These are phyloP conservation scores for Clepsis dumicolana DNA, from an alignment of 2,888 invertebrate genomes.

Conservation along the genomic window DNA sequence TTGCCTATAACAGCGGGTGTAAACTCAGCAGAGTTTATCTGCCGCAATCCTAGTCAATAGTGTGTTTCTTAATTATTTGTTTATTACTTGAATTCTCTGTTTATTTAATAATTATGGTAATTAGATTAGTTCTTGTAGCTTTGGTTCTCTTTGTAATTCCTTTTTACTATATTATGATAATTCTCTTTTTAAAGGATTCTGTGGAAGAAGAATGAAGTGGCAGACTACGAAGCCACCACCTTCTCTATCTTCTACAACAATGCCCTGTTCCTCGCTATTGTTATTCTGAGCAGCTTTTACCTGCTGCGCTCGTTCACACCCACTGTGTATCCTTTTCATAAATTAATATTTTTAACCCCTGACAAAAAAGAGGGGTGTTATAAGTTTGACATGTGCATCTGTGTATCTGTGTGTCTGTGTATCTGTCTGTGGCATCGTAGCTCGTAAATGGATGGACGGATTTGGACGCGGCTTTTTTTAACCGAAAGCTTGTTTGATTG, in stretches of 20 bases:
- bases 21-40: too few species aligned
- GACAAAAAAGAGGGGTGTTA: too few species aligned
- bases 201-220: slow-evolving; percentile 99
- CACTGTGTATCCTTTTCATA: slow-evolving; percentile 90
- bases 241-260: slow-evolving; percentile 99
- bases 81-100: not conserved
- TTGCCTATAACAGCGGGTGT: too few species aligned
- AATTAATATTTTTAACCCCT: not conserved
- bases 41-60: not conserved
- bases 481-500: too few species aligned
- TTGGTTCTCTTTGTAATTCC: not conserved
- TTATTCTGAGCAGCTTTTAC: slow-evolving; percentile 98
- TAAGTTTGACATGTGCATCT: too few species aligned
- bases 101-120: too few species aligned
- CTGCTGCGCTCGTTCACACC: slow-evolving; percentile 95
- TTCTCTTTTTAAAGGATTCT: slow-evolving; percentile 89
- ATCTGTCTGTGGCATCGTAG: too few species aligned
- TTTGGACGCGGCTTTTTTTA: too few species aligned
- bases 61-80: not conserved
- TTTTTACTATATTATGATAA: not conserved
- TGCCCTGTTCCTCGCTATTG: slow-evolving; percentile 96
- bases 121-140: not conserved
- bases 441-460: too few species aligned
- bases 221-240: slow-evolving; percentile 99
- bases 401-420: too few species aligned